phyloP scores from a whole-genome alignment of 2,113 vertebrate genomes.

The Gopherus evgoodei region DNA sequence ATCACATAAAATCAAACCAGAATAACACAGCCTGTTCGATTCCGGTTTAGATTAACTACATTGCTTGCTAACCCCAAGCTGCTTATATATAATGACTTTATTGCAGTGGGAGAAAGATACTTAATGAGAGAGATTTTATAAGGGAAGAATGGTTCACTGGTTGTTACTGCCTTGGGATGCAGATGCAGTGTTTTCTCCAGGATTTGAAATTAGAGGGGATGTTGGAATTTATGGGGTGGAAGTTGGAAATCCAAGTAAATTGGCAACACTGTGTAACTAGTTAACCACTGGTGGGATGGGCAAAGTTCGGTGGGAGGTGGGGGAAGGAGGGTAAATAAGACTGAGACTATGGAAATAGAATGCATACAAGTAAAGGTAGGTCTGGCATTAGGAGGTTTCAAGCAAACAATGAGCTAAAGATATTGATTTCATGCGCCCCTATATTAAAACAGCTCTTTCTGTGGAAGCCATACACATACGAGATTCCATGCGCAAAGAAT shows the following conservation, averaged over 20 bases:
- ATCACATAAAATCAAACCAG: background rate
- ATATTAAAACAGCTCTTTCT: background rate
- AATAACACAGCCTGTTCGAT: background rate
- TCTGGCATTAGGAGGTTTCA: background rate
- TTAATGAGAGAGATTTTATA: background rate
- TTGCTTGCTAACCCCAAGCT: background rate
- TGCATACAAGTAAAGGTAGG: background rate
- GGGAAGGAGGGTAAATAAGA: background rate
- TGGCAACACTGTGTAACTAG: too few relatives aligned
- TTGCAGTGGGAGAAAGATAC: background rate
- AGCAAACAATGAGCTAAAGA: background rate
- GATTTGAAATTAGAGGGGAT: background rate
- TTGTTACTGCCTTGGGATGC: background rate
- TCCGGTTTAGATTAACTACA: background rate
- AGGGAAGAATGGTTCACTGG: background rate
- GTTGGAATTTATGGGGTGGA: background rate
- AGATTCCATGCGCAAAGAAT: background rate
- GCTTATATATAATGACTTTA: background rate
- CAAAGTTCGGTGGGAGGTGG: rapidly evolving
- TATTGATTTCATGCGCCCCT: background rate
- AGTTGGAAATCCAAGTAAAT: background rate
- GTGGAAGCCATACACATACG: background rate
- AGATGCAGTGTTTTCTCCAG: background rate
- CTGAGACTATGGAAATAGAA: background rate
- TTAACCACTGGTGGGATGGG: background rate